phyloP scores from a whole-genome alignment of 2,888 invertebrate genomes.

The Lampropteryx suffumata region DNA sequence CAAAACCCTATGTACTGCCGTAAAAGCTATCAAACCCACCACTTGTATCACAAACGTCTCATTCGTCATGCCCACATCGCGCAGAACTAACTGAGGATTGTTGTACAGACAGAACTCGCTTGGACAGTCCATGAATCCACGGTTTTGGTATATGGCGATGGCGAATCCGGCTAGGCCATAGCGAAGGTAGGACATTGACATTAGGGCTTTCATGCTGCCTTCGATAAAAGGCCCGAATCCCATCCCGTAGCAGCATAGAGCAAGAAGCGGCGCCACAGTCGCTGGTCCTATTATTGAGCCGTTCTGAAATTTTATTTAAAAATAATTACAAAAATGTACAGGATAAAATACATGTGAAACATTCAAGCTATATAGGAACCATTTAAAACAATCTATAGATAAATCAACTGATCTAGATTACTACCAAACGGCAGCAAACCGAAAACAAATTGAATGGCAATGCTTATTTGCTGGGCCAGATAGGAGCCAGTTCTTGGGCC shows the following conservation, averaged over 20 bases:
- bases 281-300: slow-evolving; percentile 84
- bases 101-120: slow-evolving; percentile 82
- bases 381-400: no score
- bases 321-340: no score
- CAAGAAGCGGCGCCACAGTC: slow-evolving; percentile 79
- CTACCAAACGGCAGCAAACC: no score
- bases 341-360: no score
- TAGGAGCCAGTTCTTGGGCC: no score
- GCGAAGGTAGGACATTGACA: slow-evolving; percentile 85
- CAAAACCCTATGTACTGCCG: slow-evolving; percentile 75
- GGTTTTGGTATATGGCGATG: slow-evolving; percentile 82
- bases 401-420: no score
- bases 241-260: slow-evolving; percentile 84
- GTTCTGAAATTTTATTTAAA: slow-evolving; percentile 68
- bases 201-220: slow-evolving; percentile 77
- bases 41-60: slow-evolving; percentile 81
- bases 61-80: slow-evolving; percentile 84
- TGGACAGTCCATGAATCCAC: slow-evolving; percentile 84
- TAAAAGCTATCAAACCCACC: slow-evolving; percentile 80
- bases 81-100: slow-evolving; percentile 83
- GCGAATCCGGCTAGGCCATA: slow-evolving; percentile 86
- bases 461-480: no score
- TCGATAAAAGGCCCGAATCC: slow-evolving; percentile 83
- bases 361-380: no score
- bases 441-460: no score